Evolutionary conservation across 2,888 invertebrate genomes (phyloP).

Genomic region (Euplagia quadripunctaria): DNA sequence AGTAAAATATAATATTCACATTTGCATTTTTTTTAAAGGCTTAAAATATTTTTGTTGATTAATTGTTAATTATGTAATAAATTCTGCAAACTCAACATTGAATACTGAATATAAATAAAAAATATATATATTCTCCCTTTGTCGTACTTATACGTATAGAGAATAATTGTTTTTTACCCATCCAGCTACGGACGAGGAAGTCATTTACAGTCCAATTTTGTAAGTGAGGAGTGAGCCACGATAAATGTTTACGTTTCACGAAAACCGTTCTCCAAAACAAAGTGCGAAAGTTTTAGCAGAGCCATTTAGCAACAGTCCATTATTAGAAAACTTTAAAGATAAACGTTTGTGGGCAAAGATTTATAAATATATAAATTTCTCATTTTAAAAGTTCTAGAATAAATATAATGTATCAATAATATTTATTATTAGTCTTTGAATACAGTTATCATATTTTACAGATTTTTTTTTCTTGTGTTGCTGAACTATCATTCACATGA

Average conservation of each 20-base stretch:
- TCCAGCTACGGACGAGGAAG: conserved; percentile 8
- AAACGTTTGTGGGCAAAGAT: conserved; percentile 47
- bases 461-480: not conserved
- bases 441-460: not conserved
- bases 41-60: no score
- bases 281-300: conserved; percentile 53
- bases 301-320: conserved; percentile 57
- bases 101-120: not conserved
- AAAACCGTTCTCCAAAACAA: conserved; percentile 44
- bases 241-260: conserved; percentile 52
- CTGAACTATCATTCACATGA: not conserved
- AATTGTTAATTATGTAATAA: no score
- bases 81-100: no score
- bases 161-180: not conserved
- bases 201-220: conserved; percentile 22
- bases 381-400: not conserved
- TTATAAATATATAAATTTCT: conserved; percentile 35
- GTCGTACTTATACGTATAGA: not conserved
- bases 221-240: conserved; percentile 20
- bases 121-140: not conserved
- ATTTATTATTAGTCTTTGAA: not conserved
- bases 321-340: conserved; percentile 68
- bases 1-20: no score
- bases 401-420: not conserved
- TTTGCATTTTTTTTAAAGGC: no score